Evolutionary conservation across 23 tunicate species (phyloP), one percentile per base, ranked within the genome.

Genomic region (Halocynthia roretzi): DNA sequence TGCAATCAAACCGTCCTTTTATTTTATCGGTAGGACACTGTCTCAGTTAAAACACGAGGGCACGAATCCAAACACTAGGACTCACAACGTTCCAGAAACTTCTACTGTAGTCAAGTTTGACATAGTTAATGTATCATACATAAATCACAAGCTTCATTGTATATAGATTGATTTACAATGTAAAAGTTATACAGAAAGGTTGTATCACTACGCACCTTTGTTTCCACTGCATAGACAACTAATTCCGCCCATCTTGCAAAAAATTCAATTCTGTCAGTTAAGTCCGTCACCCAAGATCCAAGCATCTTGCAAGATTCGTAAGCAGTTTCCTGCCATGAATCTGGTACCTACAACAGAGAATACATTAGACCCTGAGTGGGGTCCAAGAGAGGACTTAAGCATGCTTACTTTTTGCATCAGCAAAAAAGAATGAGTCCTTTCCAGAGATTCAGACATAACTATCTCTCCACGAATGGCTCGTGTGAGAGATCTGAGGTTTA

Each of bases 241-340:
- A 85, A 80, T 19, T 85, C 67, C 0, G 97, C 81, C 97, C 97
- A 91, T 8, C 55, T 85, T 12, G 90, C 71, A 53, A 91, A 91
- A 72, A 91, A 91, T 10, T 81, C 87, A 53, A 85, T 77, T 81
- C 97, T 58, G 64, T 79, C 73, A 17, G 82, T 61, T 50, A 93
- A 71, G 80, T 93, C 98, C 2, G 84, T 82, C 68, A 93, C 68
- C 93, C 93, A 86, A 6, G 93, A 82, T 52, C 86, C 98, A 53
- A 93, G 88, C 15, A 93, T 80, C 66, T 93, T 93, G 75, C 98
- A 93, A 5, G 93, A 86, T 83, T 86, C 93, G 58, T 91, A 91
- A 0, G 97, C 88, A 31, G 84, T 87, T 40, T 58, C 53, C 65
- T 85, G 87, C 97, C 97, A 91, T 54, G 83, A 58, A 8, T 56